Evolutionary conservation across 1,140 invertebrate genomes (phyloP), one percentile per base, ranked within the genome.

Genomic region (Drosophila kikkawai): DNA sequence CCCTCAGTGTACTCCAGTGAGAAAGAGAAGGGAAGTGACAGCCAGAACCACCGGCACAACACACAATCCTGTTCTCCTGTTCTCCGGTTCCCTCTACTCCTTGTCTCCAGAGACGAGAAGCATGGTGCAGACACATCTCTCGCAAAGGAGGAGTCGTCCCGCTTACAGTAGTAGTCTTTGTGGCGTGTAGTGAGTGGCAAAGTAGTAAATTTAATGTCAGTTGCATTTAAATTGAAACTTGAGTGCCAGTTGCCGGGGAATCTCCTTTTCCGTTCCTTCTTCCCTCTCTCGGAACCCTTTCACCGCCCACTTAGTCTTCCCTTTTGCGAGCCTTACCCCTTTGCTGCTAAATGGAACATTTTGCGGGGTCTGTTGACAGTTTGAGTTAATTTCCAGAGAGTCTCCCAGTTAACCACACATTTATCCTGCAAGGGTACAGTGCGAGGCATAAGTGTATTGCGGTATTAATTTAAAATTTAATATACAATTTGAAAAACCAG

Each of bases 201-300:
- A 90, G 85, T 90, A 90, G 82, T 90, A 90, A 90, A 90, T 90
- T 90, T 90, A 90, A 90, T 85, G 85, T 90, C 85, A 90, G 85
- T 90, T 90, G 81, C 79, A 90, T 90, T 90, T 90, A 90, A 90
- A 90, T 90, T 90, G 85, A 85, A 90, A 82, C 81, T 79, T 47
- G 81, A 81, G 68, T 78, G 76, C 39, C 47, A 39, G 55, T 58
- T 53, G 19, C 44, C 44, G 34, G 55, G 19, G 56, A 42, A 58
- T 42, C 45, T 60, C 67, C 69, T 41, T 36, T 22, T 6, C 56
- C 45, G 39, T 26, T 26, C 4, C 19, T 8, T 22, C 4, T 12
- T 12, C 9, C n/a, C 8, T 22, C n/a, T 36, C 22, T 41, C 7
- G 26, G 15, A 34, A 50, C 45, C 37, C 63, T 22, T 53, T 51